Percentiles rank a stretch among this genome's conserved stretches.
Evolutionary conservation across 2,888 invertebrate genomes (phyloP).

Genomic region (Notocelia uddmanniana): DNA sequence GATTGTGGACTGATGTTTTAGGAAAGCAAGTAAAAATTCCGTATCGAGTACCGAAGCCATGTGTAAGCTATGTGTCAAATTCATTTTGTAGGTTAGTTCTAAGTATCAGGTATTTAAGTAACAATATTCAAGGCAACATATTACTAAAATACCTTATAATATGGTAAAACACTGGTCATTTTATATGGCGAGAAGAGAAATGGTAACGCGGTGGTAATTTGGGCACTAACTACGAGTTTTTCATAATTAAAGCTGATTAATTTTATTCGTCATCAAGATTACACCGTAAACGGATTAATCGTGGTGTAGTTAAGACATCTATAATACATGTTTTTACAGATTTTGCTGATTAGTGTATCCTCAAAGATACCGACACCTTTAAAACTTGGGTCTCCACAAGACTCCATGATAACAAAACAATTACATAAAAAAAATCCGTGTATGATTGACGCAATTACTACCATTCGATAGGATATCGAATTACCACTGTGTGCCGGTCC

Average conservation of each 20-base stretch:
- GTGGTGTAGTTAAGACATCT: slow-evolving; percentile 1
- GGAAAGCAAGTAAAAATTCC: too few species aligned
- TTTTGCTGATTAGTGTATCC: neutral
- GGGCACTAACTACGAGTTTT: neutral
- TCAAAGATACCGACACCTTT: slow-evolving; percentile 21
- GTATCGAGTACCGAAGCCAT: too few species aligned
- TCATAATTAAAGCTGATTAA: too few species aligned
- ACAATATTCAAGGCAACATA: too few species aligned
- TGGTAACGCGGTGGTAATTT: too few species aligned
- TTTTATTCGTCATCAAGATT: neutral
- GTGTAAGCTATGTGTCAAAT: too few species aligned
- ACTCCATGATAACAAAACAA: slow-evolving; percentile 59
- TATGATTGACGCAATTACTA: slow-evolving; percentile 78
- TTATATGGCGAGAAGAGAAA: too few species aligned
- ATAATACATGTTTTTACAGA: slow-evolving; percentile 1
- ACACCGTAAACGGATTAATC: slow-evolving; percentile 3
- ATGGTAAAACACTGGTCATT: too few species aligned
- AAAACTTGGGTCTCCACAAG: slow-evolving; percentile 16
- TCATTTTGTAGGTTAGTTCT: too few species aligned
- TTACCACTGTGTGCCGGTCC: slow-evolving; percentile 59
- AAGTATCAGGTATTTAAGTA: too few species aligned
- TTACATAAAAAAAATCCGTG: slow-evolving; percentile 76
- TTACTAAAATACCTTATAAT: too few species aligned
- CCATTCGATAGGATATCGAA: slow-evolving; percentile 71
- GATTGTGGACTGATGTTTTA: too few species aligned